These are phyloP conservation scores for Leptestheria dahalacensis DNA, from an alignment of 1,140 invertebrate species.

Conservation along the genomic window DNA sequence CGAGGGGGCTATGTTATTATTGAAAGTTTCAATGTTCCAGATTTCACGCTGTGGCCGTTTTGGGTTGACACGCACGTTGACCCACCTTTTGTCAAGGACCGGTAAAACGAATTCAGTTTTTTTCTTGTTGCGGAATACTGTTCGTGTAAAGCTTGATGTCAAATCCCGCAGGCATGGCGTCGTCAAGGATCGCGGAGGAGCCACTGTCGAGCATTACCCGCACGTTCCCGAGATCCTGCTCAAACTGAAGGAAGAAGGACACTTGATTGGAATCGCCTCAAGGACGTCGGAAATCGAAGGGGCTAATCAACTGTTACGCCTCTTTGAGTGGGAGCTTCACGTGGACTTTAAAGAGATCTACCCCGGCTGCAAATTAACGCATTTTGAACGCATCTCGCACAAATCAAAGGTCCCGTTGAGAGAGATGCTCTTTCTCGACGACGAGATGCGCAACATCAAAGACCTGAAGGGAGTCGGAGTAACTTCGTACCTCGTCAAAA, in stretches of 20 bases:
- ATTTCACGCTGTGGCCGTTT: slow-evolving; percentile 63
- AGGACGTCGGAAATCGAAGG: slow-evolving; percentile 46
- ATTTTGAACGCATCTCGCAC: slow-evolving; percentile 35
- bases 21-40: slow-evolving; percentile 37
- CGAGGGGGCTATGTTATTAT: slow-evolving; percentile 7
- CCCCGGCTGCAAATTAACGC: slow-evolving; percentile 49
- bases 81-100: slow-evolving; percentile 42
- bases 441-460: not conserved
- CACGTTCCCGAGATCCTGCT: slow-evolving; percentile 46
- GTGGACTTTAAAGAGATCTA: slow-evolving; percentile 57
- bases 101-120: slow-evolving; percentile 5
- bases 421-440: slow-evolving; percentile 50
- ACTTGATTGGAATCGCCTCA: slow-evolving; percentile 44
- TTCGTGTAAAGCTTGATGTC: not conserved
- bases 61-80: slow-evolving; percentile 54
- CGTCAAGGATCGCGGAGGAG: slow-evolving; percentile 35
- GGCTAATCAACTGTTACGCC: slow-evolving; percentile 45
- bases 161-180: slow-evolving; percentile 21
- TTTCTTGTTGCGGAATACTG: not conserved
- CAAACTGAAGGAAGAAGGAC: slow-evolving; percentile 36
- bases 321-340: slow-evolving; percentile 54
- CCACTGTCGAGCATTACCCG: slow-evolving; percentile 37
- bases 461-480: slow-evolving; percentile 37
- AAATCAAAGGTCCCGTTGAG: slow-evolving; percentile 37
- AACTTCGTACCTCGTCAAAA: slow-evolving; percentile 35